Evolutionary conservation across 2,113 vertebrate species (phyloP), one percentile per base, ranked within the genome.

Genomic region (Alouatta palliata): DNA sequence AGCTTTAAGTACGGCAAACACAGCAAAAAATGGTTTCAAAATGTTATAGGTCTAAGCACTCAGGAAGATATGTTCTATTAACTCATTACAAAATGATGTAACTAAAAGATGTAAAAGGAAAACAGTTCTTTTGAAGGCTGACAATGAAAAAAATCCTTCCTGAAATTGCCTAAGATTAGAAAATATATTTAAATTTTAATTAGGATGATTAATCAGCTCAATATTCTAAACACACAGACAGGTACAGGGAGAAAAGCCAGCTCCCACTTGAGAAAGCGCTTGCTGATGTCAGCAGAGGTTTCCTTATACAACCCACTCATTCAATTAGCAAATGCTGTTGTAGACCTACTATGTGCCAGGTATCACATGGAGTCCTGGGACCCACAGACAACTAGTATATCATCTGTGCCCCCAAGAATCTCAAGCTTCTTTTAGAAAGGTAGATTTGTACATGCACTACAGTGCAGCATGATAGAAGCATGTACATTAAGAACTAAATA

Each of bases 141-240:
- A 94, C 94, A 97, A 96, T 89, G 75, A 76, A 37, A 64, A 75
- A 95, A 68, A 37, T 19, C 52, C 77, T 97, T 97, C 87, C 96
- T 97, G 83, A 98, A 97, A 97, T 93, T 93, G 68, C 94, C 95
- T 87, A 95, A 96, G 89, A 96, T 97, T 97, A 96, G 92, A 97
- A 97, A 98, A 97, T 95, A 73, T 61, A 97, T 96, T 98, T 98
- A 97, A 95, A 96, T 96, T 97, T 97, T 97, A 96, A 97, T 97
- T 92, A 95, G 64, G 90, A 95, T 98, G 94, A 96, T 96, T 93
- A 95, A 95, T 93, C 25, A 27, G 43, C 79, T 93, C 91, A 93
- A 90, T 96, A 93, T 71, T 93, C 86, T 87, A 90, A 64, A 90
- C 52, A 94, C 83, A 90, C 16, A 40, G 45, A 30, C 92, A 97